Evolutionary conservation across 2,888 invertebrate species (phyloP), one percentile per base, ranked within the genome.

Genomic region (Capitulum mitella): DNA sequence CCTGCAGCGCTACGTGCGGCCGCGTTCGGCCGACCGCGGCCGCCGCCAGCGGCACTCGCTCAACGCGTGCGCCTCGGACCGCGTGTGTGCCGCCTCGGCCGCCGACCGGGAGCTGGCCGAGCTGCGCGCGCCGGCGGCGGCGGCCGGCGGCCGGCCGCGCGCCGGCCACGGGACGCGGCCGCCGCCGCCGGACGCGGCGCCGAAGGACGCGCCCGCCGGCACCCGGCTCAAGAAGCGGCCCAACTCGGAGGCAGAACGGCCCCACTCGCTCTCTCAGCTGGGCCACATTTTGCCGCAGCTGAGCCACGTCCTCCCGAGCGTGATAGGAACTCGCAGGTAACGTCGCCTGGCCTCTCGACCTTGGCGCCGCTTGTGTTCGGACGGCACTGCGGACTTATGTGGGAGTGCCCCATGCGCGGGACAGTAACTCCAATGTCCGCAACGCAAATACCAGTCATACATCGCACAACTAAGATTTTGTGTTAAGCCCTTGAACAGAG

Each of bases 31-130:
- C 26, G 70, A 70, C 8, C 70, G 70, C 58, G 58, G n/a, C 37
- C 70, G 70, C 40, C 70, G 70, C 26, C 70, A 70, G 70, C 70
- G 70, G 26, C 70, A 70, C 70, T 70, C 70, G 70, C 37, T 70
- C 70, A 70, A 40, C 40, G 40, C 37, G 22, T 16, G 37, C 40
- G 2, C 12, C 19, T 34, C 34, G 3, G 64, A 64, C n/a, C 58
- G 29, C n/a, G n/a, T n/a, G n/a, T n/a, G n/a, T n/a, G n/a, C n/a
- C n/a, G n/a, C n/a, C n/a, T n/a, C n/a, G n/a, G n/a, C 43, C 6
- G 43, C 43, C 43, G 43, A 43, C n/a, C n/a, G n/a, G n/a, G n/a
- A 43, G 43, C 43, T 12, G 43, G 43, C 43, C 43, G n/a, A n/a
- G n/a, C n/a, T n/a, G n/a, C n/a, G 43, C 43, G 43, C 43, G 51